Evolutionary conservation across 1,140 invertebrate genomes (phyloP), one percentile per base, ranked within the genome.

Genomic region (Homarus americanus): DNA sequence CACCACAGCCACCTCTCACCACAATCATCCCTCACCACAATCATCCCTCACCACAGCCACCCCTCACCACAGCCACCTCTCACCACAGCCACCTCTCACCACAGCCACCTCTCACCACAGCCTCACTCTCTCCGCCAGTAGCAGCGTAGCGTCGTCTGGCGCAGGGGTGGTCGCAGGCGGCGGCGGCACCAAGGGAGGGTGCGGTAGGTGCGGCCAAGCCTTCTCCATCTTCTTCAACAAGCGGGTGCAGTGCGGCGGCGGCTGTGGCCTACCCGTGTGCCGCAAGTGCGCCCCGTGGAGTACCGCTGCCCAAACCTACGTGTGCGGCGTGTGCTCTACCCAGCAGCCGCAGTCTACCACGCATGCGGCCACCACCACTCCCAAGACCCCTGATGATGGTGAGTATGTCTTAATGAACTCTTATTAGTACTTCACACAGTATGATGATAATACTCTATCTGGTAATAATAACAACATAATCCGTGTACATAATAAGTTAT

Each of bases 141-240:
- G 69, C 28, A 73, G 66, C 40, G 72, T 66, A 24, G 69, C 69
- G 44, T 53, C 66, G 66, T 9, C 82, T 32, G 32, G 40, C 24
- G 66, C 17, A 17, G 34, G 28, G 40, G 66, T 40, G 24, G 78
- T 40, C 53, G 34, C 49, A 20, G 79, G 24, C 58, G 79, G 41
- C 15, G 44, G 34, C 49, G 49, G 49, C 10, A 32, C 12, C 24
- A 12, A 24, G 7, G 44, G 79, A 12, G 36, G 40, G 24, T 76
- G 40, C 49, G 92, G 75, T 73, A 83, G 92, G 53, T 92, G 92
- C 76, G 82, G 92, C 24, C 66, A 63, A 7, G 91, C 75, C 24
- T 92, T 93, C 75, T 90, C 91, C n/a, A 53, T 93, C 36, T 85
- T 93, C 41, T 93, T 93, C 66, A 93, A 93, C 72, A 86, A 92